Evolutionary conservation across 1,140 invertebrate species (phyloP).

Genomic region (Odontomachus brunneus): DNA sequence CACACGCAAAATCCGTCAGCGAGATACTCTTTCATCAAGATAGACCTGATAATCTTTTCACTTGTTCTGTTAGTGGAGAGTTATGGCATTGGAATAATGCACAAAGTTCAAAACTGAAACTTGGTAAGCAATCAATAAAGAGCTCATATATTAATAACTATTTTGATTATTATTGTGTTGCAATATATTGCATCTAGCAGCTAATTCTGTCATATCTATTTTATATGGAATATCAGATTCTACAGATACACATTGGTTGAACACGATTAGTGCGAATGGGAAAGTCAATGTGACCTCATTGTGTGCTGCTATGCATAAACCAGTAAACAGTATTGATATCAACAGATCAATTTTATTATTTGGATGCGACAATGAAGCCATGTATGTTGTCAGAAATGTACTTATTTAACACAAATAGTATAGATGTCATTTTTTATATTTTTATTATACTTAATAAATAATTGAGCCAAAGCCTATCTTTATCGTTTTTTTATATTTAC

Average conservation of each 20-base stretch:
- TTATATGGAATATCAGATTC: constrained; percentile 76
- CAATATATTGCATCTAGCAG: background rate
- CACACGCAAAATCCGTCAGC: constrained; percentile 90
- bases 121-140: constrained; percentile 72
- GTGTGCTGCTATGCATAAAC: constrained; percentile 89
- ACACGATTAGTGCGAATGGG: constrained; percentile 88
- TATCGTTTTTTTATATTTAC: too few relatives aligned
- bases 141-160: constrained; percentile 6
- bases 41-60: constrained; percentile 93
- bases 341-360: constrained; percentile 90
- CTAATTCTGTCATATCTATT: constrained; percentile 15
- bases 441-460: constrained; percentile 45
- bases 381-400: constrained; percentile 91
- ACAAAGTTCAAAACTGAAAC: constrained; percentile 80
- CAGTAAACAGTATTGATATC: constrained; percentile 93
- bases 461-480: background rate
- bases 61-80: constrained; percentile 92
- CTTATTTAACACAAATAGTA: constrained; percentile 63
- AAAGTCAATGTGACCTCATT: constrained; percentile 90
- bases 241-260: constrained; percentile 88
- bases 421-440: constrained; percentile 55
- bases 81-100: constrained; percentile 93
- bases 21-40: constrained; percentile 94
- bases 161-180: constrained; percentile 15
- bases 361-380: constrained; percentile 93